Conservation (phyloP, 2,797 vertebrate genomes). For the Mormyrus proboscirostris region DNA sequence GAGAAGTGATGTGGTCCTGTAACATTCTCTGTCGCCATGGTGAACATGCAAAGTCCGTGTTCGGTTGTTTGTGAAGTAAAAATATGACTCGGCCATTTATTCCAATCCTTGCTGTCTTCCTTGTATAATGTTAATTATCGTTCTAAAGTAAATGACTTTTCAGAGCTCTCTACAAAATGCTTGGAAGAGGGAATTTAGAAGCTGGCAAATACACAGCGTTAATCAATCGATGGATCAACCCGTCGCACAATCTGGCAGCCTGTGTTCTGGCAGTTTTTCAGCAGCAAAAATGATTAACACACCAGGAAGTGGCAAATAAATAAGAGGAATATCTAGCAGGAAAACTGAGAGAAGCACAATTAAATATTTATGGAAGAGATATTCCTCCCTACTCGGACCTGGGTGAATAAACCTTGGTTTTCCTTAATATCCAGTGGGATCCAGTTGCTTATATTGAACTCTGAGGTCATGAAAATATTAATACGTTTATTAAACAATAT, state of each 20-base stretch:
- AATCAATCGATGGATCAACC: background rate
- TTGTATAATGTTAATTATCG: background rate
- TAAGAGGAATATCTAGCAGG: background rate
- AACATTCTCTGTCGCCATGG: background rate
- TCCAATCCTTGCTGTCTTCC: background rate
- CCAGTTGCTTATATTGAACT: background rate
- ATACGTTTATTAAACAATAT: background rate
- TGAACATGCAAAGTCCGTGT: background rate
- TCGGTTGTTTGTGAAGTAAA: background rate
- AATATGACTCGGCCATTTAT: background rate
- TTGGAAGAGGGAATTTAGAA: background rate
- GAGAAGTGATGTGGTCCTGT: background rate
- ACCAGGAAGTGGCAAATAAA: background rate
- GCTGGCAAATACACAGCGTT: background rate
- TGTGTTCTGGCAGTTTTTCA: background rate
- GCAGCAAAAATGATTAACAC: background rate
- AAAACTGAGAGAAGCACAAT: background rate
- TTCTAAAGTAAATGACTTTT: background rate
- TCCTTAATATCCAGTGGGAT: background rate
- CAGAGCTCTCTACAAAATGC: background rate
- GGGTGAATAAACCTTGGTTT: background rate
- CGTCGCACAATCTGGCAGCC: background rate
- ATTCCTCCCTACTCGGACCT: background rate
- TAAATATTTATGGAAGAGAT: background rate
- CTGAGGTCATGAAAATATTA: background rate